Evolutionary conservation across 2,888 invertebrate genomes (phyloP).

Genomic region (Plusia festucae): DNA sequence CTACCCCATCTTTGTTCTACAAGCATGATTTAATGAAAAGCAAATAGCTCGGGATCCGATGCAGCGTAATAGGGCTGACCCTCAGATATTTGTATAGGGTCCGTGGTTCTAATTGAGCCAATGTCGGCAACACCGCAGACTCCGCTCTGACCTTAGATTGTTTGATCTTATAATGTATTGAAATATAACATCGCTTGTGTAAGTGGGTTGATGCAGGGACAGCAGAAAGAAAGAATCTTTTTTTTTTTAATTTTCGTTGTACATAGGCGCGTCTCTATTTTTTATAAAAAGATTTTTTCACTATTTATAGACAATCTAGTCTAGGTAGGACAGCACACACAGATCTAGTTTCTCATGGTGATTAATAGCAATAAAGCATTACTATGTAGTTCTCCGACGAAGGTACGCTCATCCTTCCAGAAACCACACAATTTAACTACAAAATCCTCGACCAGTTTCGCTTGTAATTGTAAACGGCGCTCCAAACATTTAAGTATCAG

Average conservation of each 20-base stretch:
- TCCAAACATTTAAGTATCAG: not conserved
- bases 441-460: not conserved
- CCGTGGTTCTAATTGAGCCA: constrained; percentile 51
- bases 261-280: no score
- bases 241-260: not conserved
- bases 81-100: constrained; percentile 56
- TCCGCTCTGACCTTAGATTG: constrained; percentile 25
- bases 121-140: constrained; percentile 13
- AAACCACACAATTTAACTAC: constrained; percentile 7
- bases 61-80: constrained; percentile 55
- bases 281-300: no score
- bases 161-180: constrained; percentile 48
- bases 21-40: constrained; percentile 65
- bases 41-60: constrained; percentile 60
- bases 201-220: not conserved
- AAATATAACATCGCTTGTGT: constrained; percentile 9
- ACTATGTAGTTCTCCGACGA: not conserved
- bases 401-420: not conserved
- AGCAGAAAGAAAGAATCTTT: not conserved
- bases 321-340: not conserved
- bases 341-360: not conserved
- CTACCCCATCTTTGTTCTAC: constrained; percentile 37
- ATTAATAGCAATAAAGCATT: not conserved
- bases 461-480: not conserved
- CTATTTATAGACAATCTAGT: not conserved